These are phyloP conservation scores for Molorchus minor DNA, from an alignment of 2,888 invertebrate genomes.

Conservation along the genomic window DNA sequence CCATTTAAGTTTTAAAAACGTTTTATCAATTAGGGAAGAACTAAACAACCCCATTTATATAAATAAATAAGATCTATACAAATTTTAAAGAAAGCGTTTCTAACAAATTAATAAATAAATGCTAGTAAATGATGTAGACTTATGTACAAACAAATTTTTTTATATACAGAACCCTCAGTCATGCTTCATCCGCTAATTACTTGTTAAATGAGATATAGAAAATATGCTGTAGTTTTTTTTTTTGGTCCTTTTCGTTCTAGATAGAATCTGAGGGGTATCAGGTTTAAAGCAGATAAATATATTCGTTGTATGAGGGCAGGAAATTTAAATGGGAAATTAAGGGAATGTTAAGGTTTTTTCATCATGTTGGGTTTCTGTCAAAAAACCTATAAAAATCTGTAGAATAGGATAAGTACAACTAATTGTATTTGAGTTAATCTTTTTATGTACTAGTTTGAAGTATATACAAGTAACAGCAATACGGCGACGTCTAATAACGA, in stretches of 20 bases:
- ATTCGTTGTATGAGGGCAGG: constrained; percentile 9
- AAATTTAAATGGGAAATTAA: too few species aligned
- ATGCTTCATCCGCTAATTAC: not conserved
- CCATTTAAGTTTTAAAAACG: not conserved
- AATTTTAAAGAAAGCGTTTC: constrained; percentile 1
- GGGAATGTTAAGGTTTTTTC: too few species aligned
- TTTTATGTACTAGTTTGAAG: constrained; percentile 27
- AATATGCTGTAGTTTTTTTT: not conserved
- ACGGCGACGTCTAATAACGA: constrained; percentile 56
- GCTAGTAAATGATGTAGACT: not conserved
- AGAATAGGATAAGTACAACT: constrained; percentile 15
- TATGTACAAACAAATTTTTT: not conserved
- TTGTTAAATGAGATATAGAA: not conserved
- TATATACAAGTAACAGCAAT: constrained; percentile 54
- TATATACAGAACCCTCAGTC: constrained; percentile 5
- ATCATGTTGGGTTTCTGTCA: not conserved
- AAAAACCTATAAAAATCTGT: constrained; percentile 4
- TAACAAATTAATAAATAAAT: constrained; percentile 6
- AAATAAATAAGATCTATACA: constrained; percentile 5
- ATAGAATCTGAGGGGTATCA: constrained; percentile 4
- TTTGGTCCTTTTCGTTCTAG: constrained; percentile 6
- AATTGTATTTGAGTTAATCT: constrained; percentile 10
- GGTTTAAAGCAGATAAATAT: constrained; percentile 2
- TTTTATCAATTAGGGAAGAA: constrained; percentile 6
- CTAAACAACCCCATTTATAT: not conserved